These are phyloP conservation scores for Zaprionus lachaisei DNA, from an alignment of 1,140 invertebrate genomes.

Conservation along the genomic window DNA sequence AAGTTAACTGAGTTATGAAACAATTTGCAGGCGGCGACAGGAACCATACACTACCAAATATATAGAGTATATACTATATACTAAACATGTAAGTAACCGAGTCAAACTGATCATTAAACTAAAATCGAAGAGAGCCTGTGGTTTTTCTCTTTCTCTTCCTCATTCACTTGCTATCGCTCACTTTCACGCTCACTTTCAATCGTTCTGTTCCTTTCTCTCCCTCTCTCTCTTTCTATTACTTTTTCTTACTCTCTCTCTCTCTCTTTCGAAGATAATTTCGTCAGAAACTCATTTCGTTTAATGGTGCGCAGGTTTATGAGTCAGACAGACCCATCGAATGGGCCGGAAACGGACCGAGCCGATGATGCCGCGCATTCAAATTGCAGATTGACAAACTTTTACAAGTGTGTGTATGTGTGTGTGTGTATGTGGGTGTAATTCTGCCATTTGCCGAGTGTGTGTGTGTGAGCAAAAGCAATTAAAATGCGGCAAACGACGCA, in stretches of 20 bases:
- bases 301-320: slow-evolving; percentile 78
- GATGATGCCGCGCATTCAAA: slow-evolving; percentile 78
- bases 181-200: background rate
- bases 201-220: background rate
- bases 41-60: background rate
- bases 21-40: slow-evolving; percentile 48
- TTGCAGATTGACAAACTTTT: slow-evolving; percentile 79
- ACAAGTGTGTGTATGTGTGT: slow-evolving; percentile 17
- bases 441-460: slow-evolving; percentile 19
- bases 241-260: slow-evolving; percentile 9
- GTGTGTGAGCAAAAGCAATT: slow-evolving; percentile 77
- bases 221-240: background rate
- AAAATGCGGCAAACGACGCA: slow-evolving; percentile 82
- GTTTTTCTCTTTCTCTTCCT: slow-evolving; percentile 8
- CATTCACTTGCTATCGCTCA: background rate
- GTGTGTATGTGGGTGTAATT: slow-evolving; percentile 32
- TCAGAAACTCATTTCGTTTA: slow-evolving; percentile 81
- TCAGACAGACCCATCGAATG: slow-evolving; percentile 59
- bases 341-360: slow-evolving; percentile 56
- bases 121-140: slow-evolving; percentile 55
- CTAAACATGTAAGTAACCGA: background rate
- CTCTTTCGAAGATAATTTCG: slow-evolving; percentile 66
- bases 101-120: slow-evolving; percentile 58
- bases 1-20: slow-evolving; percentile 75
- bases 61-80: background rate